These are phyloP conservation scores for Labrus mixtus DNA, from an alignment of 2,113 vertebrate genomes.

Conservation along the genomic window DNA sequence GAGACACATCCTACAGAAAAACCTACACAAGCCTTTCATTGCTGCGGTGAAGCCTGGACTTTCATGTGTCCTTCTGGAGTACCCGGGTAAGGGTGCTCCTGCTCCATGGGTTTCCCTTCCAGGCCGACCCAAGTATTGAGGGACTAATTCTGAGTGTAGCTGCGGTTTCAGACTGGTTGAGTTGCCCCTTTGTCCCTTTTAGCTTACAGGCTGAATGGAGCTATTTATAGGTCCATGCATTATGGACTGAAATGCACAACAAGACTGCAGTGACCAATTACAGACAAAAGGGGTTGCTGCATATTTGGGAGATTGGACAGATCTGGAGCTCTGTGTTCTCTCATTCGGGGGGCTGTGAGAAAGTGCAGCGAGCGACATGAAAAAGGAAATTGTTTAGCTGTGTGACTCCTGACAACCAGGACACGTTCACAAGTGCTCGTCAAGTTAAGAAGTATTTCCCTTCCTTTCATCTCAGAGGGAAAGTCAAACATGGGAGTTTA, in stretches of 20 bases:
- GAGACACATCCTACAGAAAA: constrained; percentile 42
- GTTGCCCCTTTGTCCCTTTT: constrained; percentile 61
- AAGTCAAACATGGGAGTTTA: constrained; percentile 44
- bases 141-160: constrained; percentile 54
- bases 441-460: constrained; percentile 47
- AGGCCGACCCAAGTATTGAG: constrained; percentile 43
- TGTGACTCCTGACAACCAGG: constrained; percentile 35
- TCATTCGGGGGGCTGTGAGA: constrained; percentile 4
- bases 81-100: constrained; percentile 21
- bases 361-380: neutral
- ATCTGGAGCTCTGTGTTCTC: constrained; percentile 12
- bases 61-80: constrained; percentile 39
- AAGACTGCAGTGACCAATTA: constrained; percentile 56
- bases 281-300: constrained; percentile 58
- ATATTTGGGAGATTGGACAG: constrained; percentile 34
- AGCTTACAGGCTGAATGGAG: constrained; percentile 54
- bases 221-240: constrained; percentile 68
- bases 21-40: constrained; percentile 51
- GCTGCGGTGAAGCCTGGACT: neutral
- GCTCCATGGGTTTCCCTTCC: constrained; percentile 9
- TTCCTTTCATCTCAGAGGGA: constrained; percentile 41
- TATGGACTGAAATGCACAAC: constrained; percentile 50
- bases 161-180: constrained; percentile 37
- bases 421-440: constrained; percentile 49
- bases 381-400: constrained; percentile 29